Percentiles rank a stretch among this genome's conserved stretches.
These are phyloP conservation scores for Troides oblongomaculatus DNA, from an alignment of 2,888 invertebrate genomes.

Conservation along the genomic window DNA sequence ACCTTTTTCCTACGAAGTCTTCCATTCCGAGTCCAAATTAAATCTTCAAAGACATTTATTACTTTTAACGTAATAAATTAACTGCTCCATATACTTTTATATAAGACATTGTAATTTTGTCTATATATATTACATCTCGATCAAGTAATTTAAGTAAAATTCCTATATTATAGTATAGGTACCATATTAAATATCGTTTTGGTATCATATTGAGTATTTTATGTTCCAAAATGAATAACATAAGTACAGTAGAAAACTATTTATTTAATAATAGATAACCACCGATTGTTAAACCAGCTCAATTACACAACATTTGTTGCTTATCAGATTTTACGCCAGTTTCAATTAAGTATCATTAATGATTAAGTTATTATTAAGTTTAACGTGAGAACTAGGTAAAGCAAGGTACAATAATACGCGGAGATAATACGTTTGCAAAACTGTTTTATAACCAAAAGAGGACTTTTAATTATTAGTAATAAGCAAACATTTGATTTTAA, in stretches of 20 bases:
- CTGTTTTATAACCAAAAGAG: not conserved
- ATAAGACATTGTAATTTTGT: too few relatives aligned
- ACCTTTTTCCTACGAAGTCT: too few relatives aligned
- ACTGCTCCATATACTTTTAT: too few relatives aligned
- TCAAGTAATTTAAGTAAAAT: too few relatives aligned
- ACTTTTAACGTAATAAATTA: too few relatives aligned
- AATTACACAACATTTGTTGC: not conserved
- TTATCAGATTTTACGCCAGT: not conserved
- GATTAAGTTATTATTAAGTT: not conserved
- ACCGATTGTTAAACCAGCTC: not conserved
- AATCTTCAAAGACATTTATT: too few relatives aligned
- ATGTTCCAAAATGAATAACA: not conserved
- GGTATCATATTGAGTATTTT: not conserved
- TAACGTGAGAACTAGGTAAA: slow-evolving; percentile 7
- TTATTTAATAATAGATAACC: not conserved
- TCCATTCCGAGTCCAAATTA: too few relatives aligned
- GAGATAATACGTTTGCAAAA: not conserved
- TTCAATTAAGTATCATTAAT: slow-evolving; percentile 8
- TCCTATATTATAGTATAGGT: not conserved
- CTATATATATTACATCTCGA: too few relatives aligned
- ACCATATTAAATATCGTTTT: too few relatives aligned
- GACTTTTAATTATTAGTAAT: too few relatives aligned
- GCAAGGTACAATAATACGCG: not conserved
- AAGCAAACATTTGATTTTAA: too few relatives aligned
- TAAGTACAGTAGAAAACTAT: not conserved